Base-by-base conservation (phyloP, 2,888 invertebrate genomes). In the Drosophila paramelanica region DNA sequence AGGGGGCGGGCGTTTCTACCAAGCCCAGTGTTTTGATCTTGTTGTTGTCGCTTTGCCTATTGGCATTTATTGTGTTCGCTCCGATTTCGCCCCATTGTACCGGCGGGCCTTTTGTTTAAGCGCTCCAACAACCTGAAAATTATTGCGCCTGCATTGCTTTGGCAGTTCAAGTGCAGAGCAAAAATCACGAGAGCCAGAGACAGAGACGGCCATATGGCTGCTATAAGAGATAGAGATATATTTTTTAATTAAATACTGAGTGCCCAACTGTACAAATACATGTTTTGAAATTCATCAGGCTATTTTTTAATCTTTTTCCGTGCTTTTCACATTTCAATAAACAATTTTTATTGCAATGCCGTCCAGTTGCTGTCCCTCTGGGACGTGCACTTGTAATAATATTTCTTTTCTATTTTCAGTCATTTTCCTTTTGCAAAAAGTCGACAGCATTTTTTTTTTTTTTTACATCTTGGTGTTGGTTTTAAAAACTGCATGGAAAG, bases 201-300 rank as follows among this genome's bases (percentile, higher is more conserved):
- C 11, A 51, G 51, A 56, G 41, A 67, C 4, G 41, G 55, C 31
- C 14, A 41, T 31, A 11, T 3, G 13, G 27, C 38, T 14, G 17
- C 33, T 7, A 49, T 52, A 25, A 41, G 42, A 42, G 66, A 56
- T 13, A 33, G 2, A 2, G 20, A 20, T n/a, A 55, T 11, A 58
- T 53, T 80, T 79, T 77, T 80, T 80, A 77, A 77, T 77, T 80
- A 80, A 77, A 77, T 67, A 52, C 81, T 47, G 52, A 50, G 47
- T 70, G 49, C 51, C 51, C 77, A 80, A 80, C 80, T 80, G 58
- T 58, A 76, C 56, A 77, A 77, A 77, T 77, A 76, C 58, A 38
- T 43, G 38, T 46, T 73, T 73, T 25, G 25, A 67, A 73, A 57
- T 73, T 45, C 74, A 36, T 55, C 33, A 17, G 52, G 49, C 73